phyloP scores from a whole-genome alignment of 2,113 vertebrate species.

The Chunga burmeisteri region DNA sequence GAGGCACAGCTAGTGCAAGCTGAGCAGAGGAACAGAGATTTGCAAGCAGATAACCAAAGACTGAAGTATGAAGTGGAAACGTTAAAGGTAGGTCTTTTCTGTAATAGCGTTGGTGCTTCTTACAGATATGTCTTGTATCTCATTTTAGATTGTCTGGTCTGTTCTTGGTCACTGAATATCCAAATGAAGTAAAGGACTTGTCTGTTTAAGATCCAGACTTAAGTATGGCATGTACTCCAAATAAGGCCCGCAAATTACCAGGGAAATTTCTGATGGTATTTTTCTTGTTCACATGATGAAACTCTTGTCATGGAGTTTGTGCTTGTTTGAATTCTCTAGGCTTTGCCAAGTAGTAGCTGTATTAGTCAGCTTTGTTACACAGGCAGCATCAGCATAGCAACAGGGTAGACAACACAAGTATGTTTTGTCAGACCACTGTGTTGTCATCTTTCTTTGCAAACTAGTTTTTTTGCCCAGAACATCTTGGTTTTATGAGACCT shows the following conservation, averaged over 20 bases:
- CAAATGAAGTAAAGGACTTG: background rate
- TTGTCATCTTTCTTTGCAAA: background rate
- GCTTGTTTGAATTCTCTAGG: background rate
- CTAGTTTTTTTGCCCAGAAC: background rate
- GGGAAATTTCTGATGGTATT: background rate
- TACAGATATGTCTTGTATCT: background rate
- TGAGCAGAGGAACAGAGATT: constrained; percentile 92
- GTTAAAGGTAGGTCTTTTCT: constrained; percentile 82
- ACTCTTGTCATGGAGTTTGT: background rate
- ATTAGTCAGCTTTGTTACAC: background rate
- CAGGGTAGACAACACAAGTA: background rate
- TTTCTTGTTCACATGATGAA: background rate
- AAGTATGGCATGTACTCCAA: background rate
- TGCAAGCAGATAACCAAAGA: constrained; percentile 94
- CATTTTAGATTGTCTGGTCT: background rate
- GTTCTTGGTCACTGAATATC: background rate
- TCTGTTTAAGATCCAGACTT: background rate
- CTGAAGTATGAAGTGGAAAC: constrained; percentile 89
- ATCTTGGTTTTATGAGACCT: background rate
- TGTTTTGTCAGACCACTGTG: background rate
- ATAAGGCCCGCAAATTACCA: background rate
- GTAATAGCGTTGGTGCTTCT: background rate
- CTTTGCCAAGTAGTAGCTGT: background rate
- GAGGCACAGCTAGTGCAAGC: constrained; percentile 94
- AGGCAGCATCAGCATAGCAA: background rate